Evolutionary conservation across 1,140 invertebrate genomes (phyloP).

Genomic region (Scylla paramamosain): DNA sequence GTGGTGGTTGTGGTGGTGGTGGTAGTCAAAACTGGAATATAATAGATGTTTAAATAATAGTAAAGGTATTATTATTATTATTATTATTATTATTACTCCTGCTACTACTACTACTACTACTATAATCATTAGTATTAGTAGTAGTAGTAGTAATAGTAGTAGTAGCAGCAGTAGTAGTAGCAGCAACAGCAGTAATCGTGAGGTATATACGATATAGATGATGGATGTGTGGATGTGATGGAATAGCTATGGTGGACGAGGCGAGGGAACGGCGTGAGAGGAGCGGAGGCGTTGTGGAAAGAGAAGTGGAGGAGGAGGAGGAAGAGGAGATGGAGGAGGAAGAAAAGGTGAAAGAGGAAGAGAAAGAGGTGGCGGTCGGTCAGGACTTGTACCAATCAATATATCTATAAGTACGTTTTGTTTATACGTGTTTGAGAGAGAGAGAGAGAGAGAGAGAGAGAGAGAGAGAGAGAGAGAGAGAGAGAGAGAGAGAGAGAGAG

Average conservation of each 20-base stretch:
- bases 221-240: too few species aligned
- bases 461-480: slow-evolving; percentile 11
- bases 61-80: neutral
- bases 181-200: neutral
- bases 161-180: neutral
- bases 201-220: too few species aligned
- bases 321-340: too few species aligned
- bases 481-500: slow-evolving; percentile 33
- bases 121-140: neutral
- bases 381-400: neutral
- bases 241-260: too few species aligned
- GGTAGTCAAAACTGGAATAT: neutral
- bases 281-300: too few species aligned
- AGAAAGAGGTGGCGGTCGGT: neutral
- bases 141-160: neutral
- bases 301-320: too few species aligned
- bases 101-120: neutral
- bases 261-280: too few species aligned
- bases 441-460: slow-evolving; percentile 33
- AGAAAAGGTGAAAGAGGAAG: too few species aligned
- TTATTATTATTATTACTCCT: neutral
- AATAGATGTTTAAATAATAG: too few species aligned
- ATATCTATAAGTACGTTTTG: neutral
- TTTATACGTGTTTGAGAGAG: neutral
- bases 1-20: neutral